Evolutionary conservation across 2,888 invertebrate species (phyloP).

Genomic region (Dasypolia templi): DNA sequence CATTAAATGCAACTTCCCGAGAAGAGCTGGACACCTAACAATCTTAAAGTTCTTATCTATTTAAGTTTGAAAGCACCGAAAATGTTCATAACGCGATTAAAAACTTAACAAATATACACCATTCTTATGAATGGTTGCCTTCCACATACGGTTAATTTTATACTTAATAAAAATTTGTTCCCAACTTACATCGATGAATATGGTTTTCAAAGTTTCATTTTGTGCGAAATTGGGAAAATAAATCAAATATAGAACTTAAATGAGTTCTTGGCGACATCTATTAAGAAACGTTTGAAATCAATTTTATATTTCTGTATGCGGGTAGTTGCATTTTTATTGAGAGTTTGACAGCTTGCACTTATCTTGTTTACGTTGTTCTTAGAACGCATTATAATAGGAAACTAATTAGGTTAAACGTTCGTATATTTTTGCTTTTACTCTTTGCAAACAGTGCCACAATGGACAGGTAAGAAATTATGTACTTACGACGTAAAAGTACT

Average conservation of each 20-base stretch:
- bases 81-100: slow-evolving; percentile 73
- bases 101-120: neutral
- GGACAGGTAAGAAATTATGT: slow-evolving; percentile 2
- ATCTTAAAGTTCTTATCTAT: slow-evolving; percentile 1
- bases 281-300: neutral
- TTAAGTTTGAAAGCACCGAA: slow-evolving; percentile 28
- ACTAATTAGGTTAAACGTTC: neutral
- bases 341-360: neutral
- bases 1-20: slow-evolving; percentile 78
- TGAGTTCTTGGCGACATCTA: slow-evolving; percentile 53
- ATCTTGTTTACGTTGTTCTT: neutral
- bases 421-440: neutral
- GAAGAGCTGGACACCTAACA: slow-evolving; percentile 83
- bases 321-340: slow-evolving; percentile 40
- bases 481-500: slow-evolving; percentile 12
- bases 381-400: neutral
- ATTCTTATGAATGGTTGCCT: slow-evolving; percentile 1
- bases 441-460: neutral
- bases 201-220: neutral
- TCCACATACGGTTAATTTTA: neutral
- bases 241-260: neutral
- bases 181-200: neutral
- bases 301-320: slow-evolving; percentile 22
- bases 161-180: neutral
- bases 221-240: neutral